These are phyloP conservation scores for Drosophila formosana DNA, from an alignment of 2,888 invertebrate species.

Conservation along the genomic window DNA sequence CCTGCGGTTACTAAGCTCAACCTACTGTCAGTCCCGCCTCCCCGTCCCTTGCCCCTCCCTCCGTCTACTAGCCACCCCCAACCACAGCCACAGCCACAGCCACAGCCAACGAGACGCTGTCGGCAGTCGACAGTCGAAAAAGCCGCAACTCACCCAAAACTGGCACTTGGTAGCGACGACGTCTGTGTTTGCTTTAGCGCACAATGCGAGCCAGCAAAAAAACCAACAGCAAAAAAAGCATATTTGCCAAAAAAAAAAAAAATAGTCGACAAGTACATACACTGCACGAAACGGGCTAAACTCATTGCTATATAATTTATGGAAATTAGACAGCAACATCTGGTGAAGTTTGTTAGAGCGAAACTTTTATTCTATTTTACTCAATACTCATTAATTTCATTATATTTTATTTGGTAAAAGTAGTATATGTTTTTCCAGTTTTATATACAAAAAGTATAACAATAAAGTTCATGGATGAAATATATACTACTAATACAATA, in stretches of 20 bases:
- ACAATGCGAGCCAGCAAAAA: slow-evolving; percentile 55
- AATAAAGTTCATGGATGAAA: no score
- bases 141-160: slow-evolving; percentile 70
- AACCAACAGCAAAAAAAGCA: slow-evolving; percentile 32
- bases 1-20: slow-evolving; percentile 72
- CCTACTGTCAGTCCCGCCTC: slow-evolving; percentile 12
- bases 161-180: slow-evolving; percentile 71
- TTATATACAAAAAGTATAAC: no score
- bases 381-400: no score
- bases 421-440: no score
- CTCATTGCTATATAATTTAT: neutral
- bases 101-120: slow-evolving; percentile 18
- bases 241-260: slow-evolving; percentile 56
- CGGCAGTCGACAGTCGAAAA: slow-evolving; percentile 41
- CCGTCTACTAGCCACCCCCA: slow-evolving; percentile 11
- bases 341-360: no score
- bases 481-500: no score
- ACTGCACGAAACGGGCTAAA: slow-evolving; percentile 28
- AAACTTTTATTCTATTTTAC: no score
- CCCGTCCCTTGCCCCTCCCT: neutral
- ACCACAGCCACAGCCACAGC: slow-evolving; percentile 13
- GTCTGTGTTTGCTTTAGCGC: slow-evolving; percentile 77
- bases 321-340: neutral
- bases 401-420: no score
- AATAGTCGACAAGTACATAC: slow-evolving; percentile 43